Percentiles rank a stretch among this genome's conserved stretches.
phyloP scores from a whole-genome alignment of 2,113 vertebrate genomes.

The Pavo muticus region DNA sequence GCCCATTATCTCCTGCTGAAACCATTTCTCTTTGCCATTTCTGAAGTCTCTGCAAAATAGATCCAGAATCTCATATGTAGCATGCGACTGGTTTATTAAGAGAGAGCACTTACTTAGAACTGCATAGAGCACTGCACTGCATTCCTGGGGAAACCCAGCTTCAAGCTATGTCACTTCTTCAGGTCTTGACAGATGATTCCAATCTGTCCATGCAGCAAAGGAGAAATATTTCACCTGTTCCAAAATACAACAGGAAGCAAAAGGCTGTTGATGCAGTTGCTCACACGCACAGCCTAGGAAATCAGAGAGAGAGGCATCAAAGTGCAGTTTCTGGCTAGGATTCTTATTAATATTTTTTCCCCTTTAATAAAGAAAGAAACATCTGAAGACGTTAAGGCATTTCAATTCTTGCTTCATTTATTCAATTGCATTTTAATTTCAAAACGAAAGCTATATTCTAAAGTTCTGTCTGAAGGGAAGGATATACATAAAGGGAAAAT shows the following conservation, averaged over 20 bases:
- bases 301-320: background rate
- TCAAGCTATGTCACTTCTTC: background rate
- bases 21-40: conserved; percentile 49
- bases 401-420: conserved; percentile 51
- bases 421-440: conserved; percentile 65
- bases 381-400: background rate
- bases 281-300: background rate
- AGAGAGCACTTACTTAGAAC: background rate
- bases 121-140: background rate
- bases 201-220: background rate
- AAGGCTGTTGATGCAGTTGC: background rate
- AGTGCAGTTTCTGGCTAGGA: conserved; percentile 9
- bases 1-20: conserved; percentile 66
- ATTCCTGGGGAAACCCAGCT: background rate
- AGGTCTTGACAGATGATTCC: background rate
- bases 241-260: background rate
- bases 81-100: background rate
- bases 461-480: conserved; percentile 55
- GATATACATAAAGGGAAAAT: background rate
- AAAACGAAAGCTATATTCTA: conserved; percentile 13
- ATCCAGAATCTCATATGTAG: conserved; percentile 16
- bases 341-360: conserved; percentile 33
- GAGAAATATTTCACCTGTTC: background rate
- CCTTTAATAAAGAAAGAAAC: conserved; percentile 31
- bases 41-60: conserved; percentile 48